Evolutionary conservation across 2,113 vertebrate genomes (phyloP), one percentile per base, ranked within the genome.

Genomic region (Myotis lucifugus): DNA sequence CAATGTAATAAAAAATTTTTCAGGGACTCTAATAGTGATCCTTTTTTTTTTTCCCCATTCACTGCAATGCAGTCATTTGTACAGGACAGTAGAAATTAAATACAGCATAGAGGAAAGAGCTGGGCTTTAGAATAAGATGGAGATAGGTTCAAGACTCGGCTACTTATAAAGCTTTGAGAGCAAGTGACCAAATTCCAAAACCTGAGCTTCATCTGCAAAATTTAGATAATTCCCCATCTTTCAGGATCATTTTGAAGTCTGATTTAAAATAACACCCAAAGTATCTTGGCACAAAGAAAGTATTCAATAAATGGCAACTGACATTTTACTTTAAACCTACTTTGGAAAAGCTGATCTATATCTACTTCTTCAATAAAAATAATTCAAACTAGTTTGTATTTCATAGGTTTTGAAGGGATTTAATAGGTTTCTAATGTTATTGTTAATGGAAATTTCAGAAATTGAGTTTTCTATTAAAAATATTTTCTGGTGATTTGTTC

Each of bases 361-460:
- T 29, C 8, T 69, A 86, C 12, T 61, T 78, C 8, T 85, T 61
- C 4, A 85, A 61, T 54, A 81, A 94, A 77, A 94, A 34, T 46
- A 64, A 72, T 54, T 92, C 46, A 83, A 61, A 92, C 8, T 70
- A 61, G 27, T 83, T 37, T 88, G 5, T 52, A 82, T 74, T 67
- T 67, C 56, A 70, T 15, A 77, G 34, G 15, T 83, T 76, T 83
- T 19, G 92, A 95, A 67, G 21, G 50, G 59, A 42, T 50, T 76
- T 69, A 83, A 83, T 1, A 92, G 27, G 61, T 76, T 56, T 69
- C 34, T 73, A 64, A 52, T 52, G 37, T 50, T 88, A 69, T 18
- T 50, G 19, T 46, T 88, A 88, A 70, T 13, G 19, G 42, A 92
- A 92, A 88, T 83, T 48, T 95, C 69, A 76, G 84, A 66, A 86